Evolutionary conservation across 2,888 invertebrate genomes (phyloP), one percentile per base, ranked within the genome.

Genomic region (Augochlorella aurata): DNA sequence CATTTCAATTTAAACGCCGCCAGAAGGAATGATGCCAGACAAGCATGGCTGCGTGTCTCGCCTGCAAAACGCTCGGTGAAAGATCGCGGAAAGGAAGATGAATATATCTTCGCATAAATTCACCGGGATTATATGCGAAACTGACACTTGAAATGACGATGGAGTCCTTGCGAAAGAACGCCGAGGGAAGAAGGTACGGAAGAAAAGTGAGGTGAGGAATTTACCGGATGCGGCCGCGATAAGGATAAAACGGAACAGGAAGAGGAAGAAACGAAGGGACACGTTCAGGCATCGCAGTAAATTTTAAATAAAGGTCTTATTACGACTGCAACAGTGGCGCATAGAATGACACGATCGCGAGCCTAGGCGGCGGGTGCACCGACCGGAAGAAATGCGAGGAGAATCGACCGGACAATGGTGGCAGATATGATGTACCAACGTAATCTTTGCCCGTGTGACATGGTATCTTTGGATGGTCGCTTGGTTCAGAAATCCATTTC

Each of bases 221-320:
- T 61, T 16, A 24, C 61, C 14, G 61, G 61, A 61, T 61, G 29
- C 16, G 61, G 1, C 29, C 14, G 8, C 0, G 24, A 29, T 3
- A 16, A 16, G 29, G 29, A 61, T 61, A 16, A 61, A 29, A 61
- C 61, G 54, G 21, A 24, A 54, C 54, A 24, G 18, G 18, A 44
- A 16, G 16, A 14, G 52, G 44, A 50, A 66, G 38, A 50, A 21
- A 65, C 1, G 18, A 24, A 3, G 74, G 21, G 16, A 38, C 10
- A 29, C 44, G 7, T 54, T 38, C 50, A 14, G 21, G 24, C 38
- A 44, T n/a, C 45, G 74, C 66, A 45, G 52, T 74, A 66, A 74
- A 74, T 66, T 45, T n/a, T 21, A 50, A 66, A 65, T 66, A 54
- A 67, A 74, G 45, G 66, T 45, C 38, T 10, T 21, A 58, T 72